Evolutionary conservation across 2,797 vertebrate species (phyloP), one percentile per base, ranked within the genome.

Genomic region (Apogon talboti): DNA sequence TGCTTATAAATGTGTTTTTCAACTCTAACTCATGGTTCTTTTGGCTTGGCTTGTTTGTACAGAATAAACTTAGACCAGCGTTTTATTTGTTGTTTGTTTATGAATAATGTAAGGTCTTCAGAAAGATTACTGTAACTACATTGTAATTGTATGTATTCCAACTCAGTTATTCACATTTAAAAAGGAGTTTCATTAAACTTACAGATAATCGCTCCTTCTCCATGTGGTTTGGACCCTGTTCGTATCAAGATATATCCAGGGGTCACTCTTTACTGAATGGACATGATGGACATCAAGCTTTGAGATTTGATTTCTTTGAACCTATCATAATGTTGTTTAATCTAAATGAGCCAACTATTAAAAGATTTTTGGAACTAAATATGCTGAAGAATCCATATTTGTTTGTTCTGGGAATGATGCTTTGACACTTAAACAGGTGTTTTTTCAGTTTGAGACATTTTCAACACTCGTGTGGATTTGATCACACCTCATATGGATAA

Each of bases 21-120:
- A 85, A 85, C 83, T 85, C 78, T 81, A 80, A 89, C 65, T 87
- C 81, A 86, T 84, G 51, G 69, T 87, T 91, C 79, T 78, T 88
- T 89, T 81, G 78, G 89, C 90, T 92, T 89, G 86, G 84, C 91
- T 92, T 91, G 83, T 92, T 92, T 92, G 91, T 92, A 92, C 82
- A 92, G 88, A 90, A 86, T 87, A 88, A 84, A 87, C 65, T 74
- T 91, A 89, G 84, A 83, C 70, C 76, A 80, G 83, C 86, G 87
- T 88, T 89, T 91, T 55, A 85, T 91, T 92, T 90, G 85, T 90
- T 19, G 58, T 90, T 93, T 90, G 87, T 91, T 89, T 79, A 89
- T 87, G 68, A 85, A 91, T 78, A 86, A 79, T 89, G 79, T 90
- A 86, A 82, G 84, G 64, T 85, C 79, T 76, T 71, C 65, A 13